phyloP scores from a whole-genome alignment of 2,888 invertebrate genomes.

The Corbicula japonica region DNA sequence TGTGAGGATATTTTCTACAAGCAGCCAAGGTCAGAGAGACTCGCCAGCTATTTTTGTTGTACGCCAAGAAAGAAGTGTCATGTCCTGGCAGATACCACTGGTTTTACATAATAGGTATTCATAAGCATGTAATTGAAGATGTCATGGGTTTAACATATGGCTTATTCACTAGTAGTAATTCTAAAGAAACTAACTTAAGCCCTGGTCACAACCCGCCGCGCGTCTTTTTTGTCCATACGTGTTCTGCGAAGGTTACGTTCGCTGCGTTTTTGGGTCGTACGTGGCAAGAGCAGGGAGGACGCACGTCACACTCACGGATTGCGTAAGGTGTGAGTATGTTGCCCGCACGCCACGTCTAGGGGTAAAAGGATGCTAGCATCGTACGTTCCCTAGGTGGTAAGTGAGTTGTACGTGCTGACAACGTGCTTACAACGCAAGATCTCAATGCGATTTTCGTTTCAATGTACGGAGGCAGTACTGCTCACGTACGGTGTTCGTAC shows the following conservation, averaged over 20 bases:
- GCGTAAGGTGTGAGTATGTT: too few species aligned
- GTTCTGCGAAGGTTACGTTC: not conserved
- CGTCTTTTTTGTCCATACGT: not conserved
- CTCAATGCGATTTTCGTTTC: too few species aligned
- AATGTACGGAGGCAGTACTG: too few species aligned
- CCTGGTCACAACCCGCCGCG: not conserved
- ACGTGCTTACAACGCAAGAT: too few species aligned
- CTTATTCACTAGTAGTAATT: not conserved
- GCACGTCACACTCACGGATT: too few species aligned
- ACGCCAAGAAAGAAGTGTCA: slow-evolving; percentile 91
- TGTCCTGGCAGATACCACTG: slow-evolving; percentile 93
- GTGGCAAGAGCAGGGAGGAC: not conserved
- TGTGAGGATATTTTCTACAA: slow-evolving; percentile 45
- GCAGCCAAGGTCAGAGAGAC: slow-evolving; percentile 27
- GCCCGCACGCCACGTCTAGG: too few species aligned
- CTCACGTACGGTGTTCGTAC: too few species aligned
- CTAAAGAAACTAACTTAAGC: not conserved
- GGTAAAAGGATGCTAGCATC: too few species aligned
- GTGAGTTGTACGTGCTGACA: too few species aligned
- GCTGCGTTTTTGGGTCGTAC: not conserved
- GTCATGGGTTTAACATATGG: not conserved
- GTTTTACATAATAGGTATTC: slow-evolving; percentile 87
- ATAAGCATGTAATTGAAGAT: not conserved
- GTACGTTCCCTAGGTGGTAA: too few species aligned
- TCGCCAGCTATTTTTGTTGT: slow-evolving; percentile 89